phyloP scores from a whole-genome alignment of 1,140 invertebrate species.

The Gryon sp. region DNA sequence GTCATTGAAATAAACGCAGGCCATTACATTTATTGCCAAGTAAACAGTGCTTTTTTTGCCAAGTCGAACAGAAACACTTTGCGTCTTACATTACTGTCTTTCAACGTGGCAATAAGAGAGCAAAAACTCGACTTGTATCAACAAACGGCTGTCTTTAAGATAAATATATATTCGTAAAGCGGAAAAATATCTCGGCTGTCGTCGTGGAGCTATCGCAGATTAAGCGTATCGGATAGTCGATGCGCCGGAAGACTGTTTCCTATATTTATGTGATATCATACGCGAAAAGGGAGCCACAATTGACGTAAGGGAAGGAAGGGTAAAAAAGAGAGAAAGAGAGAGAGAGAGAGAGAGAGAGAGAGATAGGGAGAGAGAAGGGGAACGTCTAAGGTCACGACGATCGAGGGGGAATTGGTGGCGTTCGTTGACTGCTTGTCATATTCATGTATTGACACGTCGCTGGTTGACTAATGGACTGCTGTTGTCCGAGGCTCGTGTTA shows the following conservation, averaged over 20 bases:
- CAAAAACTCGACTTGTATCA: slow-evolving; percentile 44
- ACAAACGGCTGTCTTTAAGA: slow-evolving; percentile 56
- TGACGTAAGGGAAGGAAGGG: neutral
- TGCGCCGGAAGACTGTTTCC: slow-evolving; percentile 65
- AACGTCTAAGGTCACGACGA: slow-evolving; percentile 41
- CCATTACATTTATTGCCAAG: slow-evolving; percentile 27
- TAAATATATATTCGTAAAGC: slow-evolving; percentile 46
- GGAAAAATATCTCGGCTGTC: slow-evolving; percentile 31
- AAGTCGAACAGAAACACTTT: slow-evolving; percentile 12
- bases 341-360: no score
- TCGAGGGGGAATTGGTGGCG: slow-evolving; percentile 55
- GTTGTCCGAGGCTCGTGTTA: slow-evolving; percentile 78
- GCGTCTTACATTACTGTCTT: slow-evolving; percentile 22
- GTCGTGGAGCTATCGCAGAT: slow-evolving; percentile 34
- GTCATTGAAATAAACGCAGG: neutral
- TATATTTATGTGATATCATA: slow-evolving; percentile 70
- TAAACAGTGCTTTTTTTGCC: no score
- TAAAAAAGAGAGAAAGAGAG: no score
- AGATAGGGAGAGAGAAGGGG: neutral
- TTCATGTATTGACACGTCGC: slow-evolving; percentile 79
- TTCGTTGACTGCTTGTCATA: slow-evolving; percentile 74
- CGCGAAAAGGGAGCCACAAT: neutral
- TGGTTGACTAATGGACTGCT: slow-evolving; percentile 80
- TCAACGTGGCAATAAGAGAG: slow-evolving; percentile 12
- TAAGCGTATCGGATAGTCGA: slow-evolving; percentile 50